These are phyloP conservation scores for Toxotes chatareus DNA, from an alignment of 2,113 vertebrate genomes.

Conservation along the genomic window DNA sequence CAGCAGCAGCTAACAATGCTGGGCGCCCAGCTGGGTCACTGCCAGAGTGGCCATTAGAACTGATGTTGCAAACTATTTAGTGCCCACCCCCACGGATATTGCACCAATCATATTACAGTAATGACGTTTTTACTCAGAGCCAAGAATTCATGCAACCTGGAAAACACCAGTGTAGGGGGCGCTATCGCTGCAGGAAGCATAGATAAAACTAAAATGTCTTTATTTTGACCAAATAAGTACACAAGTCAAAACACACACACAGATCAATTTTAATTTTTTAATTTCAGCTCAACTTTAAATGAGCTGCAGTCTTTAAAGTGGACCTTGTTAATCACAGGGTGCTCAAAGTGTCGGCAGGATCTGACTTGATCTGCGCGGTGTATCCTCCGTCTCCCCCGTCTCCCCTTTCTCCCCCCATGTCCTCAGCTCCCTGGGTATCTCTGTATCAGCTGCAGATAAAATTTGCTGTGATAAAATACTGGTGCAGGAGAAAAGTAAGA, in stretches of 20 bases:
- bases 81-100: background rate
- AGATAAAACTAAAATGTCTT: too few species aligned
- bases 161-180: background rate
- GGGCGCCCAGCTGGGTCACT: background rate
- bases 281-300: constrained; percentile 24
- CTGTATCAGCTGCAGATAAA: constrained; percentile 73
- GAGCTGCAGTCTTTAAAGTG: constrained; percentile 8
- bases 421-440: constrained; percentile 59
- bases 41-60: background rate
- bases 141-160: background rate
- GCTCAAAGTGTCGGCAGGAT: constrained; percentile 27
- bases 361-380: constrained; percentile 54
- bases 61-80: background rate
- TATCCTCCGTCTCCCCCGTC: constrained; percentile 57
- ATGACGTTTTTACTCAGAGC: background rate
- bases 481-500: constrained; percentile 63
- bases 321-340: constrained; percentile 16
- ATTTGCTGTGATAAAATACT: constrained; percentile 71
- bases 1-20: too few species aligned
- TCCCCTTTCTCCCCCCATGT: background rate
- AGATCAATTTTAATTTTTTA: constrained; percentile 1
- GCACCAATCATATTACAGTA: background rate
- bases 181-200: background rate
- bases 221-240: background rate
- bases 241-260: background rate